phyloP scores from a whole-genome alignment of 2,113 vertebrate genomes.

The Alethe castanea region DNA sequence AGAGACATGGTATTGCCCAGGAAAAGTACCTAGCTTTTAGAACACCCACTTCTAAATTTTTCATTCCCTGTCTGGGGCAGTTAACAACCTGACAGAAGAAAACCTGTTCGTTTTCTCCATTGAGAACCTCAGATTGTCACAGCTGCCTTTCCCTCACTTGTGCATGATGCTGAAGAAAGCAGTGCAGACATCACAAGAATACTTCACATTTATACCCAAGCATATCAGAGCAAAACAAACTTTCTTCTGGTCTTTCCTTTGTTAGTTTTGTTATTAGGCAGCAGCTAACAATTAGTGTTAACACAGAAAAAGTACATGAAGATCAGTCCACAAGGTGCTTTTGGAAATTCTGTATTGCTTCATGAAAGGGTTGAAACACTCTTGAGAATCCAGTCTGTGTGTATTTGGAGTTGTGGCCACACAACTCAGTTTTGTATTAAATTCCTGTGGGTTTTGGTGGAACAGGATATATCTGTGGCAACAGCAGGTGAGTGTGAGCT shows the following conservation, averaged over 20 bases:
- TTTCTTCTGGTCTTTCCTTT: background rate
- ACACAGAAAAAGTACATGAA: background rate
- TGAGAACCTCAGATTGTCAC: background rate
- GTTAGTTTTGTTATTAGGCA: background rate
- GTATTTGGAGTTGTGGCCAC: background rate
- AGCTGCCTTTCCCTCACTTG: background rate
- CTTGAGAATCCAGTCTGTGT: background rate
- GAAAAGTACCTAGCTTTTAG: background rate
- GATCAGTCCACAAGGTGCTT: background rate
- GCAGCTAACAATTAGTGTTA: background rate
- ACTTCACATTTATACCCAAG: background rate
- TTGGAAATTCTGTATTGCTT: background rate
- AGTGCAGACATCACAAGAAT: background rate
- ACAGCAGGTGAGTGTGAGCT: background rate
- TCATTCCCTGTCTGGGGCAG: background rate
- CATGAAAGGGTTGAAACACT: background rate
- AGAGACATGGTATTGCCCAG: background rate
- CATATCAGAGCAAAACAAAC: background rate
- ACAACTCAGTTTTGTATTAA: background rate
- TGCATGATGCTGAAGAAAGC: background rate
- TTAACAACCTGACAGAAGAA: background rate
- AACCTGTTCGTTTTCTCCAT: background rate
- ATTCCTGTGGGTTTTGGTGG: background rate
- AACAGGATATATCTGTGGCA: background rate
- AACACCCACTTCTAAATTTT: background rate